Evolutionary conservation across 2,888 invertebrate genomes (phyloP).

Genomic region (Trissolcus brochymenae): DNA sequence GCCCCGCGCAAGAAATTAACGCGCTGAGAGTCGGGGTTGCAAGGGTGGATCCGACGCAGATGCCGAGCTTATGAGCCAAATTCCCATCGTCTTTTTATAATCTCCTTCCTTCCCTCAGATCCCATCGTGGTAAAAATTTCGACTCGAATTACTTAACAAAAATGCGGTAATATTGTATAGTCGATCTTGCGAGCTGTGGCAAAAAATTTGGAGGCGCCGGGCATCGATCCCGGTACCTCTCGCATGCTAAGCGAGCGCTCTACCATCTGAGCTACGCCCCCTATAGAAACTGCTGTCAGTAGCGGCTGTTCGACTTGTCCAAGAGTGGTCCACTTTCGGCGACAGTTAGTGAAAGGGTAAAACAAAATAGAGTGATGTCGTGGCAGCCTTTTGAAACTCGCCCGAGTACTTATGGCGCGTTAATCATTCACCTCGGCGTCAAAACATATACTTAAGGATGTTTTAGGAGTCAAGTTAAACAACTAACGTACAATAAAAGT

Average conservation of each 20-base stretch:
- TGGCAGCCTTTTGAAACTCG: background rate
- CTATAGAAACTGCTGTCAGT: conserved; percentile 24
- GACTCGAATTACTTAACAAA: too few species aligned
- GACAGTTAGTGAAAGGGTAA: conserved; percentile 23
- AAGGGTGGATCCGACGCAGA: conserved; percentile 48
- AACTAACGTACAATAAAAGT: too few species aligned
- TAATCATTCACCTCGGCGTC: background rate
- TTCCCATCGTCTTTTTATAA: conserved; percentile 18
- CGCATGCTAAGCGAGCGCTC: conserved; percentile 75
- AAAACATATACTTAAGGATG: too few species aligned
- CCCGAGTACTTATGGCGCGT: background rate
- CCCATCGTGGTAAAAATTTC: background rate
- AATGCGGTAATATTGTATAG: too few species aligned
- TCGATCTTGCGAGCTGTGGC: conserved; percentile 10
- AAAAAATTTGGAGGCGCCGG: conserved; percentile 70
- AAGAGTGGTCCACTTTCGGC: conserved; percentile 13
- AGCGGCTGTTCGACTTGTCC: background rate
- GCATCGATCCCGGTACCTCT: conserved; percentile 75
- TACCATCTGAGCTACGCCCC: conserved; percentile 75
- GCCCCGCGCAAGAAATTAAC: conserved; percentile 48
- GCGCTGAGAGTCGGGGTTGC: conserved; percentile 35
- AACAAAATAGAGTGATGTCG: background rate
- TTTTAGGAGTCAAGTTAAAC: too few species aligned
- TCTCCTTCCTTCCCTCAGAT: conserved; percentile 2
- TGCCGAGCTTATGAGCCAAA: conserved; percentile 44